These are phyloP conservation scores for Drosophila kuntzei DNA, from an alignment of 2,888 invertebrate species.

Conservation along the genomic window DNA sequence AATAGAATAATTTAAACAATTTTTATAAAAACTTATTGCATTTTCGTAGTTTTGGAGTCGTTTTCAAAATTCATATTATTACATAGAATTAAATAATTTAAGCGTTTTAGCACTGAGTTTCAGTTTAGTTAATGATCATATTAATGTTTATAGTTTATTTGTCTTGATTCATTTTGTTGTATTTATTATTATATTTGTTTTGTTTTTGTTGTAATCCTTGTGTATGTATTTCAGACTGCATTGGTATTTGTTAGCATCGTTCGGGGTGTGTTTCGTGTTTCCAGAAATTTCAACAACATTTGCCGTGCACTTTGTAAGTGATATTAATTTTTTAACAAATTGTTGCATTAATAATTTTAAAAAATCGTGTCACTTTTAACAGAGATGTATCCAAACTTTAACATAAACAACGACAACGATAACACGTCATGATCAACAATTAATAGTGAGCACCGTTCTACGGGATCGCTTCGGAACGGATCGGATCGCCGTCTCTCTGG, in stretches of 20 bases:
- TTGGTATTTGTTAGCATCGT: constrained; percentile 39
- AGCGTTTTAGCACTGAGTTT: constrained; percentile 25
- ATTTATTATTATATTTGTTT: constrained; percentile 7
- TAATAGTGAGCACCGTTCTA: constrained; percentile 17
- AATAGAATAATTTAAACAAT: constrained; percentile 15
- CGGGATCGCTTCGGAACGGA: constrained; percentile 19
- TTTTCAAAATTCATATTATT: constrained; percentile 12
- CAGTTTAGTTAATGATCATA: constrained; percentile 12
- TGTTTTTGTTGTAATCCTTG: constrained; percentile 48
- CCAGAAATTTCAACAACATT: constrained; percentile 18
- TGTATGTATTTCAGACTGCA: constrained; percentile 24
- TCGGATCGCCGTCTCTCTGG: constrained; percentile 50
- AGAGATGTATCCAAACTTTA: constrained; percentile 40
- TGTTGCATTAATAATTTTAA: constrained; percentile 26
- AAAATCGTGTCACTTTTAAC: constrained; percentile 27
- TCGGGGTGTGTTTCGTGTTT: constrained; percentile 16
- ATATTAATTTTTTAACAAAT: constrained; percentile 15
- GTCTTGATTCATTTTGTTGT: constrained; percentile 5
- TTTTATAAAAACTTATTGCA: constrained; percentile 47
- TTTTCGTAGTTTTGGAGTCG: constrained; percentile 31
- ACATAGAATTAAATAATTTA: not conserved
- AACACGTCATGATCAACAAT: constrained; percentile 57
- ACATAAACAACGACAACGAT: constrained; percentile 39
- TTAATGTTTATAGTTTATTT: constrained; percentile 13
- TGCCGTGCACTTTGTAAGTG: constrained; percentile 36